phyloP scores from a whole-genome alignment of 2,797 vertebrate genomes.

The Danio jaintianensis region DNA sequence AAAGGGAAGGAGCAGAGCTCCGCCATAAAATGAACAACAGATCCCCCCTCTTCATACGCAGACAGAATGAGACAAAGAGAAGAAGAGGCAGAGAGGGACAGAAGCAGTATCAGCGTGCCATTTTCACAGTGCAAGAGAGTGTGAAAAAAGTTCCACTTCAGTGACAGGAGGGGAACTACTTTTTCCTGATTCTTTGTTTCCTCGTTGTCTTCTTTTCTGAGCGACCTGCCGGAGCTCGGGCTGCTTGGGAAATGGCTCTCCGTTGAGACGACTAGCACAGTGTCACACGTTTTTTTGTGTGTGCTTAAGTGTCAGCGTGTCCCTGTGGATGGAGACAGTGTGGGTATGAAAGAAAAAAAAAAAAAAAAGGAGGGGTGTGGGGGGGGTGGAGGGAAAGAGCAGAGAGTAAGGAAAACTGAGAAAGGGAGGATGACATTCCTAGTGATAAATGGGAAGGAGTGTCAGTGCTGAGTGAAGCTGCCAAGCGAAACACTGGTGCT shows the following conservation, averaged over 20 bases:
- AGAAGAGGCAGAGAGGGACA: constrained; percentile 44
- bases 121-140: constrained; percentile 21
- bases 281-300: constrained; percentile 34
- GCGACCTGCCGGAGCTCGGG: constrained; percentile 36
- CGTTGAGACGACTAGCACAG: constrained; percentile 42
- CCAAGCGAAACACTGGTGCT: constrained; percentile 45
- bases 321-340: constrained; percentile 49
- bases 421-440: constrained; percentile 48
- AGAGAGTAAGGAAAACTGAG: constrained; percentile 11
- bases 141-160: constrained; percentile 44
- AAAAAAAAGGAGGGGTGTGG: not conserved
- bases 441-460: constrained; percentile 62
- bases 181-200: constrained; percentile 28
- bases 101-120: constrained; percentile 51
- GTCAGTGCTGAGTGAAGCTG: constrained; percentile 57
- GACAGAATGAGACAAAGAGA: constrained; percentile 34
- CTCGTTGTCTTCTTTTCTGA: constrained; percentile 32
- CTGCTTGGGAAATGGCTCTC: constrained; percentile 41
- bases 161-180: constrained; percentile 42
- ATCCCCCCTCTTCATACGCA: constrained; percentile 39
- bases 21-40: constrained; percentile 36
- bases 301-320: constrained; percentile 41
- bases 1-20: constrained; percentile 48
- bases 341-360: constrained; percentile 31
- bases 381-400: constrained; percentile 1